phyloP scores from a whole-genome alignment of 2,113 vertebrate genomes.

The Bombycilla garrulus region DNA sequence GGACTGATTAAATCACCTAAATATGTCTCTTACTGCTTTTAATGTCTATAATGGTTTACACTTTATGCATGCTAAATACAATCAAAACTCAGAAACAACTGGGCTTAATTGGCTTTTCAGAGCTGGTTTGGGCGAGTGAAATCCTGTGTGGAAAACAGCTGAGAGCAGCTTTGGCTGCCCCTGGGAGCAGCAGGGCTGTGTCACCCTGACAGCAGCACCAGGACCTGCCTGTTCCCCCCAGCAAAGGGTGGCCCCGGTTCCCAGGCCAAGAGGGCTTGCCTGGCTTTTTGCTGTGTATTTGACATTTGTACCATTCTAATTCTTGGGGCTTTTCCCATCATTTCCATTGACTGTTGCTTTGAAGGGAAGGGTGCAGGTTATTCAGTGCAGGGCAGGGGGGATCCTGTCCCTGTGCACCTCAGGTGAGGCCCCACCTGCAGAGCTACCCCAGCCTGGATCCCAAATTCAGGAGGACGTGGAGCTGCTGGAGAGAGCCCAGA shows the following conservation, averaged over 20 bases:
- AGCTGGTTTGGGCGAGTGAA: not conserved
- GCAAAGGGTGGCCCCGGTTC: rapidly evolving
- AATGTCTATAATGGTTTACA: not conserved
- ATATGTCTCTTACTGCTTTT: not conserved
- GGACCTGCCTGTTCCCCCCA: rapidly evolving
- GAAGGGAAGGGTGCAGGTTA: not conserved
- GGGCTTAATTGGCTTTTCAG: not conserved
- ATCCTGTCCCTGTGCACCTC: not conserved
- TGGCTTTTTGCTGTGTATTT: not conserved
- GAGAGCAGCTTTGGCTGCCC: rapidly evolving
- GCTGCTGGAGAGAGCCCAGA: not conserved
- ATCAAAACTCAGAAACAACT: not conserved
- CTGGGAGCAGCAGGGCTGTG: rapidly evolving
- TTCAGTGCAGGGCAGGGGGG: not conserved
- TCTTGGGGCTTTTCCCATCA: rapidly evolving
- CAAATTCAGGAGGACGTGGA: not conserved
- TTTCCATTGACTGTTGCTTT: not conserved
- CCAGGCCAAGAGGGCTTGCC: not conserved
- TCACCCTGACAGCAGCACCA: not conserved
- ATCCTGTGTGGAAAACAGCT: not conserved
- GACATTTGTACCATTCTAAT: not conserved
- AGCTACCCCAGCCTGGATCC: not conserved
- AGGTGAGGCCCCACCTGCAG: not conserved
- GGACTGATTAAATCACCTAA: not conserved
- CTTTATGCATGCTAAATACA: not conserved